These are phyloP conservation scores for Caloenas nicobarica DNA, from an alignment of 2,113 vertebrate species.

Conservation along the genomic window DNA sequence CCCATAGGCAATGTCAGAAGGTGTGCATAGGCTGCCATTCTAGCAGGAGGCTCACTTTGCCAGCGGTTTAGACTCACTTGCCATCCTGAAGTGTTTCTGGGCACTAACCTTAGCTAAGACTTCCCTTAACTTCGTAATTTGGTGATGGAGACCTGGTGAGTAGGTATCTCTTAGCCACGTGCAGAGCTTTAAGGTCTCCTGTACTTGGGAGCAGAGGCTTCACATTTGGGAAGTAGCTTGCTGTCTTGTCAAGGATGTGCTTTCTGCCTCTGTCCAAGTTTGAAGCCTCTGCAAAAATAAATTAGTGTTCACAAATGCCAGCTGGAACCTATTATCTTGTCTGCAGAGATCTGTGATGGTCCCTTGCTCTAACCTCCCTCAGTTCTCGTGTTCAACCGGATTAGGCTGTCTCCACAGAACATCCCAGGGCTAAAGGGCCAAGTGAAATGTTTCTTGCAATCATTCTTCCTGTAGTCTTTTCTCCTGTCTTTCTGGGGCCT, in stretches of 20 bases:
- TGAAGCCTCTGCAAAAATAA: neutral
- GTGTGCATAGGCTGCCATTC: neutral
- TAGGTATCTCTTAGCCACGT: neutral
- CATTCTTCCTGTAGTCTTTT: conserved; percentile 30
- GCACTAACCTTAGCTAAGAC: neutral
- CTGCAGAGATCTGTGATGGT: conserved; percentile 22
- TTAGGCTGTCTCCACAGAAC: conserved; percentile 55
- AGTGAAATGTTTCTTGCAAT: conserved; percentile 40
- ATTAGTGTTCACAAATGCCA: conserved; percentile 3
- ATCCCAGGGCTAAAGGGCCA: conserved; percentile 51
- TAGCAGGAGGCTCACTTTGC: neutral
- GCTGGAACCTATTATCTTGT: conserved; percentile 38
- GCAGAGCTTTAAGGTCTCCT: neutral
- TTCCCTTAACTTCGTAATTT: neutral
- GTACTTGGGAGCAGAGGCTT: neutral
- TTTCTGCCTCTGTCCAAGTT: neutral
- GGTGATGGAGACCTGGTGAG: neutral
- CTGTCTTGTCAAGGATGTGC: neutral
- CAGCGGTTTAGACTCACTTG: neutral
- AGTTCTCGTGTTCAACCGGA: neutral
- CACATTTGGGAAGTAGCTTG: neutral
- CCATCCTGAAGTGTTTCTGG: neutral
- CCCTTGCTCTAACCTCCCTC: conserved; percentile 48
- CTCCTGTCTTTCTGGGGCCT: conserved; percentile 43
- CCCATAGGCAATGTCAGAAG: neutral